phyloP scores from a whole-genome alignment of 1,140 invertebrate genomes.

The Amyelois transitella region DNA sequence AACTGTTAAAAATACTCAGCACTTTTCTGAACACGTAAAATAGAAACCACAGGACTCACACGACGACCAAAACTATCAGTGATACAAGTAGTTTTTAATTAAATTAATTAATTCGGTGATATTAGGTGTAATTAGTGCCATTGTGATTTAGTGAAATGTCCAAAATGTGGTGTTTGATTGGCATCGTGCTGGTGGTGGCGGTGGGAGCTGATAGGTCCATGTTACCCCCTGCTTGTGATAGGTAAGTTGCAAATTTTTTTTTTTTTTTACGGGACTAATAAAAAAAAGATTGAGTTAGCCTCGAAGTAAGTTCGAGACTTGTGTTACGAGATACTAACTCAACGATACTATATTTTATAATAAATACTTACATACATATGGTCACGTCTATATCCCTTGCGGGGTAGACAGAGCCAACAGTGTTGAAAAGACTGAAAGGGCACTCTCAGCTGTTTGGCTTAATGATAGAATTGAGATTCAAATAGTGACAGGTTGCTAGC shows the following conservation, averaged over 20 bases:
- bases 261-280: not conserved
- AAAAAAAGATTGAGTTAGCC: not conserved
- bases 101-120: conserved; percentile 47
- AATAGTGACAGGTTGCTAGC: too few species aligned
- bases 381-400: too few species aligned
- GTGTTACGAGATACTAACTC: too few species aligned
- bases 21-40: conserved; percentile 58
- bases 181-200: conserved; percentile 25
- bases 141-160: conserved; percentile 3
- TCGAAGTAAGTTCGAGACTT: too few species aligned
- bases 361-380: too few species aligned
- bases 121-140: conserved; percentile 37
- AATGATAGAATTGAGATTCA: too few species aligned
- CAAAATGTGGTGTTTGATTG: conserved; percentile 26
- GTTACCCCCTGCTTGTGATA: conserved; percentile 56
- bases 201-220: conserved; percentile 39
- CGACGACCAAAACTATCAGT: conserved; percentile 28
- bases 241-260: conserved; percentile 29
- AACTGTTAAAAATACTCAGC: conserved; percentile 43
- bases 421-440: too few species aligned
- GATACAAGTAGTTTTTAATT: conserved; percentile 19
- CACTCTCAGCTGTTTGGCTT: too few species aligned
- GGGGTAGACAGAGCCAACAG: too few species aligned
- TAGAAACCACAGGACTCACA: conserved; percentile 14
- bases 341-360: too few species aligned